Conservation (phyloP, 2,797 vertebrate species). For the Myotis daubentonii region DNA sequence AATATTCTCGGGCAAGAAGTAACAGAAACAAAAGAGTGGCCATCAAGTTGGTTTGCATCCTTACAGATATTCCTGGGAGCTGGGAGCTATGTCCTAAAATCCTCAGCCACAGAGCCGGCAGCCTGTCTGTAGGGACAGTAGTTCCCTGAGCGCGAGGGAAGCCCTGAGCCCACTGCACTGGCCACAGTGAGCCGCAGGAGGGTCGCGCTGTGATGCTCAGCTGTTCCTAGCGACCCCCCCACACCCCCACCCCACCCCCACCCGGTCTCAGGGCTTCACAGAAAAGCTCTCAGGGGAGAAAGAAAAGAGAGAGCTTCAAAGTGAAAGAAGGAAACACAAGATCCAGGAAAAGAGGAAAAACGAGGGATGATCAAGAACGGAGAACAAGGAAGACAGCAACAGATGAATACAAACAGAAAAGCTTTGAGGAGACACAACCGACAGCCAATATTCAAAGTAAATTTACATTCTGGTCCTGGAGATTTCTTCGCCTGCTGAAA, state of each 20-base stretch:
- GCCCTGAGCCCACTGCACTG: neutral
- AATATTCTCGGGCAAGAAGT: no score
- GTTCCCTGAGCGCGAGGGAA: neutral
- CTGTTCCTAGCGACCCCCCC: neutral
- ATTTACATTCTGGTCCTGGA: neutral
- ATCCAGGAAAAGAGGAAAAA: neutral
- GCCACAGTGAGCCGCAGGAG: neutral
- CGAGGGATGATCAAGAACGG: neutral
- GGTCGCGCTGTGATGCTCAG: neutral
- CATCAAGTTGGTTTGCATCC: neutral
- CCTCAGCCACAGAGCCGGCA: neutral
- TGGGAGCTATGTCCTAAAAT: neutral
- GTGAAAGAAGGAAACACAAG: neutral
- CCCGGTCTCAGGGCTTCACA: neutral
- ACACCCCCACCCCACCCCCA: no score
- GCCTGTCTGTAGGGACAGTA: neutral
- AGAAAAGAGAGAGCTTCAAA: neutral
- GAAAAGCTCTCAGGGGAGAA: constrained; percentile 13
- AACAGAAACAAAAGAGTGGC: neutral
- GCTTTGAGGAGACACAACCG: constrained; percentile 6
- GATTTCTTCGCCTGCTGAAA: constrained; percentile 11
- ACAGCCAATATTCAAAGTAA: neutral
- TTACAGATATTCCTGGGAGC: neutral
- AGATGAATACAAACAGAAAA: constrained; percentile 6
- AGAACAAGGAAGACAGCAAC: neutral